Base-by-base conservation (phyloP, 2,888 invertebrate species). In the Tachina grossa region DNA sequence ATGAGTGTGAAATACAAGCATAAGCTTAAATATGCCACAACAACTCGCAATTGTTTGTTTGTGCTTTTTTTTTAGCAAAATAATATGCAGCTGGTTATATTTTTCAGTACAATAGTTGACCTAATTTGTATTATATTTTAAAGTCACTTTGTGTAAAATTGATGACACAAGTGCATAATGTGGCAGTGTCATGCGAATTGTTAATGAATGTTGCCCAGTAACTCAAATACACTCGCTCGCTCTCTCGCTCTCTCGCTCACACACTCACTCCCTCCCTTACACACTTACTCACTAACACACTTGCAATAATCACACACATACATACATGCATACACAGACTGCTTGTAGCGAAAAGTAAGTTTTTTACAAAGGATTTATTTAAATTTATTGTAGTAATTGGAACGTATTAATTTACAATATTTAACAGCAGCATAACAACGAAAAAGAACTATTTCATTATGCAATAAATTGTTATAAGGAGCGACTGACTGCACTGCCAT, bases 131-230 rank as follows among this genome's bases (percentile, higher is more conserved):
- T 68, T 59, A 72, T 74, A 83, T 78, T 83, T 85, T 85, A 76
- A 85, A 85, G 85, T 83, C 85, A 85, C 83, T 85, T 85, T 80
- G 79, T 80, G 79, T 85, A 83, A 61, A 85, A 85, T 85, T 85
- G 79, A 85, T 85, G 85, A 85, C 85, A 85, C 85, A 79, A 80
- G 83, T 80, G 83, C 79, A 85, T 85, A 83, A 80, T 85, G 85
- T 83, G 83, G 83, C 79, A 63, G 83, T 85, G 85, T 83, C 83
- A 80, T 85, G 74, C 82, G 81, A 77, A 85, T 82, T 78, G 78
- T 81, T 85, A 82, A 83, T 89, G 88, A 89, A 88, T 87, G 89
- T 88, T 89, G 89, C 88, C 89, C 89, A 89, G 89, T 88, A 89
- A 88, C 88, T 71, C 72, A 72, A 83, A 74, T 74, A 61, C 72